These are phyloP conservation scores for Thermophis baileyi DNA, from an alignment of 2,113 vertebrate genomes.

Conservation along the genomic window DNA sequence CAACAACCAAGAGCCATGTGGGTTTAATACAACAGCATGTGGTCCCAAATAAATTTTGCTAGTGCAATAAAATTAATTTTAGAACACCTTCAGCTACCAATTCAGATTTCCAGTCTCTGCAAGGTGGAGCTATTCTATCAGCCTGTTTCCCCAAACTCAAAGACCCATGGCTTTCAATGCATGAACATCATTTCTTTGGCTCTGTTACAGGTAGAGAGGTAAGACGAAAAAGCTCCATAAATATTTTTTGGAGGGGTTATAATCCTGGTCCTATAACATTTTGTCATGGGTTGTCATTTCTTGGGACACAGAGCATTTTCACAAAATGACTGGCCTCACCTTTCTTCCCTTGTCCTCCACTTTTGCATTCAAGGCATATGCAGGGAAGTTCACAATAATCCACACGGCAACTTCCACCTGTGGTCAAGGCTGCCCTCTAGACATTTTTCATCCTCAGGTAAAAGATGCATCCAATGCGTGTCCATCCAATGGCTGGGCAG, in stretches of 20 bases:
- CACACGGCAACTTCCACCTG: background rate
- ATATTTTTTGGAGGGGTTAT: background rate
- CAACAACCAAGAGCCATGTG: background rate
- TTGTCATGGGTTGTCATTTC: background rate
- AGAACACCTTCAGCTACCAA: background rate
- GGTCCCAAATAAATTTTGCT: no score
- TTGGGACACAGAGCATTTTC: background rate
- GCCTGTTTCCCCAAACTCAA: background rate
- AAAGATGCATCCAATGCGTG: background rate
- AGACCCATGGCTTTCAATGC: background rate
- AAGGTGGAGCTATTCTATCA: background rate
- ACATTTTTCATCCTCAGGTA: background rate
- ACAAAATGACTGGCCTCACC: background rate
- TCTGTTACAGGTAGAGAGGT: background rate
- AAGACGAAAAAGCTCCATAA: background rate
- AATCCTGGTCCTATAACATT: background rate
- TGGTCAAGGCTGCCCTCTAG: background rate
- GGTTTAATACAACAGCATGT: background rate
- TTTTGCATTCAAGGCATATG: background rate
- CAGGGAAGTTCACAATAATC: background rate
- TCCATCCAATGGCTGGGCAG: background rate
- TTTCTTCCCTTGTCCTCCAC: background rate
- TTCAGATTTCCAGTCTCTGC: background rate
- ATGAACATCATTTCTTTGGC: background rate
- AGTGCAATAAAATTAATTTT: background rate